Percentiles rank a stretch among this genome's conserved stretches.
phyloP scores from a whole-genome alignment of 2,797 vertebrate genomes.

The Rhinoraja longicauda region DNA sequence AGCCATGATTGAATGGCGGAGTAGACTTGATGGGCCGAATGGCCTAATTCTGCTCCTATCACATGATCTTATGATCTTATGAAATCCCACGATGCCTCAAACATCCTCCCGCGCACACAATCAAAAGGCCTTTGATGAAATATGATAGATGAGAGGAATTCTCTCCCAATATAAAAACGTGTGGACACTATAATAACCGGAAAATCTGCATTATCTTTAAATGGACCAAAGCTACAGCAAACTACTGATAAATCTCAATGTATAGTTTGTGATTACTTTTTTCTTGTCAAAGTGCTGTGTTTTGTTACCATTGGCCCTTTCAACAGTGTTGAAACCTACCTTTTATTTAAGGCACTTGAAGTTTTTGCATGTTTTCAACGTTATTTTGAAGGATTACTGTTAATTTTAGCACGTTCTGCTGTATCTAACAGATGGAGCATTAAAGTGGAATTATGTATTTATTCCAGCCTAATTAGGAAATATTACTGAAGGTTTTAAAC shows the following conservation, averaged over 20 bases:
- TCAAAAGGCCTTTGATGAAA: no score
- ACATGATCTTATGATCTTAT: no score
- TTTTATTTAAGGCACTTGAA: neutral
- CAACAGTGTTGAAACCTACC: neutral
- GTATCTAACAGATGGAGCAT: neutral
- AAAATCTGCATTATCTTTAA: neutral
- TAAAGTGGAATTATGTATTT: neutral
- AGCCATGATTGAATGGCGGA: no score
- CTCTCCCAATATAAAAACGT: no score
- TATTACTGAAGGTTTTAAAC: neutral
- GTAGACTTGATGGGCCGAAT: no score
- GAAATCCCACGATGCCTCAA: no score
- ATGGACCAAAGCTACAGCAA: neutral
- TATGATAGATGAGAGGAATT: no score
- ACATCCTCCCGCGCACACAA: no score
- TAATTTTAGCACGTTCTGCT: neutral
- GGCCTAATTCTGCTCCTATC: no score
- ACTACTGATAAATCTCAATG: neutral
- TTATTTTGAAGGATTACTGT: neutral
- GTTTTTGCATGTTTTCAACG: neutral
- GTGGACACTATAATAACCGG: no score
- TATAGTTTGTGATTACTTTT: neutral
- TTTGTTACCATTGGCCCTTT: neutral
- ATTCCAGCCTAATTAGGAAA: neutral
- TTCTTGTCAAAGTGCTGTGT: neutral